Evolutionary conservation across 2,888 invertebrate genomes (phyloP), one percentile per base, ranked within the genome.

Genomic region (Lordiphosa fenestrarum): DNA sequence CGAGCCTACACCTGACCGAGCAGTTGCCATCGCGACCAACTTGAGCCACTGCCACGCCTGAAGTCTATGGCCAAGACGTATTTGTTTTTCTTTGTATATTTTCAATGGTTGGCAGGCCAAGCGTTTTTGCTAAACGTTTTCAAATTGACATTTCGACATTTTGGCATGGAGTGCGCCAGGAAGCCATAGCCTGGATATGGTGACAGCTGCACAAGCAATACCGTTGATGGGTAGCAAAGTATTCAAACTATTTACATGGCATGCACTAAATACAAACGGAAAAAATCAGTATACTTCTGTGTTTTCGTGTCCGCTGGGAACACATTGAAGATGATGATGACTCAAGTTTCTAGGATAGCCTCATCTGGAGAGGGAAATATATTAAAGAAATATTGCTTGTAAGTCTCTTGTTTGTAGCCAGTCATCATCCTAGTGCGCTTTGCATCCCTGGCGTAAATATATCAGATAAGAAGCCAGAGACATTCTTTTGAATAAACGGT

Each of bases 91-190:
- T 48, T 54, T 46, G 59, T 56, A 57, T 54, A 72, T 74, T 71
- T 44, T 61, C 73, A 60, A 30, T 33, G 39, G 12, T 39, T 39
- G 70, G 19, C 56, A 46, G 51, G 67, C 60, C 67, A 60, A 70
- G 53, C 10, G 58, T 68, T 78, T 72, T 59, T 66, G 66, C 78
- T 77, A 83, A 80, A 83, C 81, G 81, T 66, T 83, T 83, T 78
- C 52, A 30, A 72, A 81, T 84, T 84, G 84, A 84, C 80, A 77
- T 84, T 80, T 83, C 81, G 80, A 83, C 80, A 73, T 84, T 83
- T 73, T 74, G 62, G 60, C 62, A 72, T 53, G 25, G 65, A 49
- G 59, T 64, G 55, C 58, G 58, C 58, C 66, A 78, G 82, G 82
- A 81, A 71, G 71, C 65, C 9, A 30, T 10, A 10, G 30, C 30